Evolutionary conservation across 2,797 vertebrate genomes (phyloP).

Genomic region (Rhabdophis nuchalis): DNA sequence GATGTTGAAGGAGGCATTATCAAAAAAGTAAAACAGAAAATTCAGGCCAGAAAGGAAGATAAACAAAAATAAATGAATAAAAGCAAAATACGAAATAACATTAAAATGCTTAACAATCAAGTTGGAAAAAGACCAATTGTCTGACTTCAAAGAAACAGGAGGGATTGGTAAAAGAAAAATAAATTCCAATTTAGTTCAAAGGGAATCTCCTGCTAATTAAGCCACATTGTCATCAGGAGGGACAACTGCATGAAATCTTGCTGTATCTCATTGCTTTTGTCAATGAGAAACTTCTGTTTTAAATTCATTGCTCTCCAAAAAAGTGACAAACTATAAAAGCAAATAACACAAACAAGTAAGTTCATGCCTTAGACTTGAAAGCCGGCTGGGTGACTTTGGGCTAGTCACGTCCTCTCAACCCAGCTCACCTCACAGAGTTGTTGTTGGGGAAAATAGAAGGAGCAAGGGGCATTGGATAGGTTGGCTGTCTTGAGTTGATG

Average conservation of each 20-base stretch:
- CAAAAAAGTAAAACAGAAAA: neutral
- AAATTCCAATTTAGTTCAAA: neutral
- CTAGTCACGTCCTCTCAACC: neutral
- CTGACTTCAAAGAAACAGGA: neutral
- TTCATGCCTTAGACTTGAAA: neutral
- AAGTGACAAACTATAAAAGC: neutral
- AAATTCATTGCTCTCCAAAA: neutral
- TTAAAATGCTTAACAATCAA: neutral
- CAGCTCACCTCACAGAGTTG: neutral
- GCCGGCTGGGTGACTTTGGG: neutral
- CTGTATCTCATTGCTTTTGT: neutral
- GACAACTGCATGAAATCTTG: neutral
- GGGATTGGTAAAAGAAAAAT: neutral
- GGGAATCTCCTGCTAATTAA: neutral
- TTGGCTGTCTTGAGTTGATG: neutral
- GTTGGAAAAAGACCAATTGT: neutral
- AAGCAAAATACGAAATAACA: neutral
- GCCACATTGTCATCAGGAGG: neutral
- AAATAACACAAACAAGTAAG: neutral
- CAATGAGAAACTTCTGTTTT: neutral
- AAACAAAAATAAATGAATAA: neutral
- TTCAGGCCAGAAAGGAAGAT: neutral
- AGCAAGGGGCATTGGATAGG: neutral
- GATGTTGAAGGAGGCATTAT: neutral
- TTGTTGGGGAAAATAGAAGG: neutral